Base-by-base conservation (phyloP, 2,888 invertebrate genomes). In the Lasioglossum lativentre region DNA sequence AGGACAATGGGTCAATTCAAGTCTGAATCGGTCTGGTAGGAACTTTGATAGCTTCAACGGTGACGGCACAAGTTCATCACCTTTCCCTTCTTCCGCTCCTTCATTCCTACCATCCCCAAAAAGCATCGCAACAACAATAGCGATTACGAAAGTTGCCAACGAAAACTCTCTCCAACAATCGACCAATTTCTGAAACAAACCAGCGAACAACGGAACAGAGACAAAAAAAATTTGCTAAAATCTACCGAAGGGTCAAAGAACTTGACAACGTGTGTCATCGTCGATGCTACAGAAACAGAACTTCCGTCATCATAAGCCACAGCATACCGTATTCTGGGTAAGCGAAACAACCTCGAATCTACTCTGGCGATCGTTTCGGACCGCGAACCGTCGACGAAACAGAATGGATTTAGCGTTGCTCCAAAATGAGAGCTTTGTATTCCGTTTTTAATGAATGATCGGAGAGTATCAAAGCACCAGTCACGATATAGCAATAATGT, bases 1-100 rank as follows among this genome's bases (percentile, higher is more conserved):
- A 52, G 47, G 59, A 40, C 80, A 73, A 63, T 81, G 78, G 66
- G 66, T 86, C 78, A 66, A 75, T 87, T 86, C 76, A 66, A 30
- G 45, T 83, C 81, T 75, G 30, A 40, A 80, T 77, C 71, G 76
- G 63, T 68, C 75, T 34, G 27, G 70, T 74, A 40, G 74, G 56
- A 75, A 80, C 68, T 80, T 75, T 78, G 63, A 86, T 52, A 59
- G 59, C 40, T 59, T 59, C 59, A 72, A 73, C 68, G 75, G 30
- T 63, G 75, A 76, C 71, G 59, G 40, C 75, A 30, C 71, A 34
- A n/a, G 23, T 78, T 52, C 59, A 42, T 34, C 56, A 23, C 38
- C 63, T 34, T 45, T 34, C 38, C 27, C 45, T 47, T 30, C 66
- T 75, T 16, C 42, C 34, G 52, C n/a, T 71, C 30, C 56, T 19